Percentiles rank a stretch among this genome's conserved stretches.
phyloP scores from a whole-genome alignment of 2,888 invertebrate genomes.

The Protophormia terraenovae region DNA sequence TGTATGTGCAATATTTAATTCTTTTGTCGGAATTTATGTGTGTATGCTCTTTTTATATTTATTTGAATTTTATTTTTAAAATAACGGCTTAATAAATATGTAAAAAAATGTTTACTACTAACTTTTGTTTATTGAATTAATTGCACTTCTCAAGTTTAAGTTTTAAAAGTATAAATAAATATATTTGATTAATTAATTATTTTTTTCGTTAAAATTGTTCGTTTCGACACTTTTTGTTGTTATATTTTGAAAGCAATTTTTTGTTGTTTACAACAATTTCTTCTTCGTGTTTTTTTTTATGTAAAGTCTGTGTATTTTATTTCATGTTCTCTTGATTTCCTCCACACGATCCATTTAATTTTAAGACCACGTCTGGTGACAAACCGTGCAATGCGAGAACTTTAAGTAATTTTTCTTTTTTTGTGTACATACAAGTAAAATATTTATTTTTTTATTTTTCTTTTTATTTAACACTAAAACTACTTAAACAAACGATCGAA shows the following conservation, averaged over 20 bases:
- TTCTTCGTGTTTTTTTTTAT: slow-evolving; percentile 20
- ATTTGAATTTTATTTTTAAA: background rate
- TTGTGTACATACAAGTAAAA: slow-evolving; percentile 17
- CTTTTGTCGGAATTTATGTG: background rate
- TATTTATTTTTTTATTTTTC: slow-evolving; percentile 29
- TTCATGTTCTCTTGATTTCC: slow-evolving; percentile 59
- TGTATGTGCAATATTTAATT: background rate
- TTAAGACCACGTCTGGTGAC: slow-evolving; percentile 61
- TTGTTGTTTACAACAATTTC: slow-evolving; percentile 9
- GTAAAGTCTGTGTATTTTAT: slow-evolving; percentile 40
- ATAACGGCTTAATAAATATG: background rate
- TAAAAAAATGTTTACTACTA: background rate
- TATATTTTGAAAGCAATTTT: slow-evolving; percentile 10
- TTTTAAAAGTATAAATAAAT: background rate
- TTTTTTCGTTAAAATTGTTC: background rate
- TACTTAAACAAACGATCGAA: slow-evolving; percentile 53
- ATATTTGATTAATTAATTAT: background rate
- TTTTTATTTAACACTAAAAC: slow-evolving; percentile 46
- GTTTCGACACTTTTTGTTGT: slow-evolving; percentile 12
- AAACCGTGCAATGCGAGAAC: slow-evolving; percentile 56
- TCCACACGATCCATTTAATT: slow-evolving; percentile 66
- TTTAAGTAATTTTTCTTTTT: slow-evolving; percentile 18
- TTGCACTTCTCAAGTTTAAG: background rate
- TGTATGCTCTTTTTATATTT: background rate
- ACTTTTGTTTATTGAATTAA: background rate